Evolutionary conservation across 53 echinoderm and acorn worm genomes (phyloP), one percentile per base, ranked within the genome.

Genomic region (Holothuria scabra): DNA sequence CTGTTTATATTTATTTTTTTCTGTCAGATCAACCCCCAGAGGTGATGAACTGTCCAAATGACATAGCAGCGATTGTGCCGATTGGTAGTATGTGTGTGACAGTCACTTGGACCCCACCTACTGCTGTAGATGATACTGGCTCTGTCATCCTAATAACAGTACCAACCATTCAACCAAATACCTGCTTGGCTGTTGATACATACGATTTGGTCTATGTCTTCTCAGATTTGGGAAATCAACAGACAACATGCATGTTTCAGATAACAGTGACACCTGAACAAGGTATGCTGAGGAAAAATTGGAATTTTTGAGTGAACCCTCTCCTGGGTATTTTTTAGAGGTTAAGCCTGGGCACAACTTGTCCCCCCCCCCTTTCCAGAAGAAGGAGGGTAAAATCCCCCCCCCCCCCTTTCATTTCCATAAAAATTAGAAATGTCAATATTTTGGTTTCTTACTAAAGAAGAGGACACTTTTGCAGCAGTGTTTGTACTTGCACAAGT

Each of bases 101-200:
- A 0, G 87, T 91, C 21, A 76, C 74, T 22, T 94, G 94, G 94
- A 72, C 84, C 2, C 82, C 57, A 33, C 94, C 94, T 20, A 60
- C 84, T 1, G 91, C 87, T 12, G 60, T 67, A 13, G 94, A 94
- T 34, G 91, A 94, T 82, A 84, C 84, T 26, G 94, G 91, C 0
- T 55, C 72, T 30, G 49, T 63, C 14, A 86, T 86, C 14, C 60
- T 64, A 32, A 85, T 74, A 11, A 85, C 80, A 11, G 28, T 60
- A 3, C 60, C 84, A 4, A 76, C 66, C 61, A 16, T 48, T 75
- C 82, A 56, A 8, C 85, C 91, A 1, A 87, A 87, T 0, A 85
- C 86, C 74, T 22, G 30, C 41, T 85, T 94, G 46, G 8, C 12
- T 41, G 35, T 41, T 0, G 89, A 89, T 12, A 59, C 86, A 6